Conservation (phyloP, 2,888 invertebrate genomes). For the Epirrhoe tristata region DNA sequence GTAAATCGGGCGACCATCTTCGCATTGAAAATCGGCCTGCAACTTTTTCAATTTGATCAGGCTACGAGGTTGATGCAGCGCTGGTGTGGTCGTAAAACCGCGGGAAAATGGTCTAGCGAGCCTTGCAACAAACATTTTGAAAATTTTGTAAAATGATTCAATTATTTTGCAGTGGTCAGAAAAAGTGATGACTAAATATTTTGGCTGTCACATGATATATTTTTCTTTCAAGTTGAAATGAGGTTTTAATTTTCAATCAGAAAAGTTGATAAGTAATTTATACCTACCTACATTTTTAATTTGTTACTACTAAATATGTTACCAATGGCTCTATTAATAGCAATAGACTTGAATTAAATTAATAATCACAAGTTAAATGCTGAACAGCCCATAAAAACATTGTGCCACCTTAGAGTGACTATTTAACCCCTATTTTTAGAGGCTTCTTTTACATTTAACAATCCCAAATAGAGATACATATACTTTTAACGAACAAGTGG, state of each 20-base stretch:
- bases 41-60: constrained; percentile 48
- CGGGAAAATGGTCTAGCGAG: constrained; percentile 1
- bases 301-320: too few relatives aligned
- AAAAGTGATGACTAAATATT: constrained; percentile 4
- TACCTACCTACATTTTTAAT: too few relatives aligned
- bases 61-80: constrained; percentile 13
- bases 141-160: background rate
- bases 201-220: background rate
- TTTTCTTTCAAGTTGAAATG: background rate
- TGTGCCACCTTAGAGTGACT: background rate
- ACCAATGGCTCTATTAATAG: too few relatives aligned
- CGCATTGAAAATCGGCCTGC: constrained; percentile 56
- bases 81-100: constrained; percentile 16
- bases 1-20: constrained; percentile 54
- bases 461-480: background rate
- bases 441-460: background rate
- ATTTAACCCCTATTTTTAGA: background rate
- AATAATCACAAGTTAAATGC: too few relatives aligned
- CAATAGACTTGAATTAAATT: too few relatives aligned
- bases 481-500: constrained; percentile 29
- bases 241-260: background rate
- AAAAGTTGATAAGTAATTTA: too few relatives aligned
- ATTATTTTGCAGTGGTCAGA: background rate
- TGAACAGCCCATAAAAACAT: too few relatives aligned
- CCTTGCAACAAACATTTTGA: constrained; percentile 16